These are phyloP conservation scores for Crotalus helleri DNA, from an alignment of 2,113 vertebrate species.

Conservation along the genomic window DNA sequence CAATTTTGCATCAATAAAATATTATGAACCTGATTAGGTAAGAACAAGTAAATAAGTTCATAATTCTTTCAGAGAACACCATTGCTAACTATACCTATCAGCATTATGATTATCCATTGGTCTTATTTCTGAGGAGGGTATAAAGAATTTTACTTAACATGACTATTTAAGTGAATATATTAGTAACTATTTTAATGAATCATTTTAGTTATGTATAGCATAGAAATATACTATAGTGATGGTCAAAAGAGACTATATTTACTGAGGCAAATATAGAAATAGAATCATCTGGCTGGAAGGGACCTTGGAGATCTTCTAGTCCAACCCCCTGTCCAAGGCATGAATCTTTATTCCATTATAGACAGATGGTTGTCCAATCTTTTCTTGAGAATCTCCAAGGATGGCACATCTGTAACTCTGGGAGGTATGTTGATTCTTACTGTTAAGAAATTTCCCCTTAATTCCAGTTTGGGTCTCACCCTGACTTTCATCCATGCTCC, in stretches of 20 bases:
- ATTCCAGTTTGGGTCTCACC: background rate
- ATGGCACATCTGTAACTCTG: background rate
- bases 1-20: constrained; percentile 58
- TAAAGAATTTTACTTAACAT: constrained; percentile 16
- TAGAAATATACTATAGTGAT: constrained; percentile 35
- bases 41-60: constrained; percentile 47
- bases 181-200: constrained; percentile 58
- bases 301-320: background rate
- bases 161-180: constrained; percentile 40
- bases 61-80: constrained; percentile 40
- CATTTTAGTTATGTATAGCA: constrained; percentile 48
- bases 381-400: background rate
- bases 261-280: background rate
- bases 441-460: background rate
- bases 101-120: background rate
- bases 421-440: background rate
- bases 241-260: background rate
- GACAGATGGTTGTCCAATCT: background rate
- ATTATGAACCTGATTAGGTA: constrained; percentile 64
- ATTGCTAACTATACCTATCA: background rate
- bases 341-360: background rate
- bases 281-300: background rate
- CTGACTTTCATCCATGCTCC: background rate
- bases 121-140: background rate
- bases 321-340: background rate